Percentiles rank a stretch among this genome's conserved stretches.
Evolutionary conservation across 1,140 invertebrate species (phyloP).

Genomic region (Asobara japonica): DNA sequence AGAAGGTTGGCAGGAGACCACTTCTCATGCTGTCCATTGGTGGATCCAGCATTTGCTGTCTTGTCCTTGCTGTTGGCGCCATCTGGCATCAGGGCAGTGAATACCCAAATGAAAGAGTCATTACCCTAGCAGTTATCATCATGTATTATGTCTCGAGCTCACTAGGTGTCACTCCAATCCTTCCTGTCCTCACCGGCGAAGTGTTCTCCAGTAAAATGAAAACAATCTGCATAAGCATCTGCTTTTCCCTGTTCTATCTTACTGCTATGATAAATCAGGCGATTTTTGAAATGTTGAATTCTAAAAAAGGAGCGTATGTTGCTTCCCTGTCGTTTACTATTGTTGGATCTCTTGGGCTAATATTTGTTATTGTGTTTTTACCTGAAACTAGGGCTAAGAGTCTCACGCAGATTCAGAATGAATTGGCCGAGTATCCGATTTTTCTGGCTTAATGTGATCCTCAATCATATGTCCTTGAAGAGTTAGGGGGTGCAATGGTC

Average conservation of each 20-base stretch:
- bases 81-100: neutral
- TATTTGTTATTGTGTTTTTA: constrained; percentile 34
- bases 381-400: constrained; percentile 47
- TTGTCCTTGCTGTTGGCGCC: constrained; percentile 28
- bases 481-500: no score
- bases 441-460: constrained; percentile 8
- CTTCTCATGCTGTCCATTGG: constrained; percentile 28
- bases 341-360: constrained; percentile 33
- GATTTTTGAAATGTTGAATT: constrained; percentile 22
- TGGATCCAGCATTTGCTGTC: constrained; percentile 36
- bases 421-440: constrained; percentile 28
- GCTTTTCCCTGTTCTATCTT: constrained; percentile 32
- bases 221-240: constrained; percentile 26
- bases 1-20: constrained; percentile 30
- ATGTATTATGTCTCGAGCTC: constrained; percentile 38
- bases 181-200: constrained; percentile 38
- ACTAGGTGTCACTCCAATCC: constrained; percentile 38
- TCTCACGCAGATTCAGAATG: constrained; percentile 42
- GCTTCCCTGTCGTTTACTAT: constrained; percentile 32
- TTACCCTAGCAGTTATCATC: constrained; percentile 26
- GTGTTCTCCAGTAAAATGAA: constrained; percentile 38
- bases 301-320: constrained; percentile 19
- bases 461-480: no score
- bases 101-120: neutral
- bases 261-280: constrained; percentile 28